A percentile compares a stretch with the other conserved stretches of the same genome.
These are phyloP conservation scores for Clarias macrocephalus DNA, from an alignment of 2,113 vertebrate species.

Conservation along the genomic window DNA sequence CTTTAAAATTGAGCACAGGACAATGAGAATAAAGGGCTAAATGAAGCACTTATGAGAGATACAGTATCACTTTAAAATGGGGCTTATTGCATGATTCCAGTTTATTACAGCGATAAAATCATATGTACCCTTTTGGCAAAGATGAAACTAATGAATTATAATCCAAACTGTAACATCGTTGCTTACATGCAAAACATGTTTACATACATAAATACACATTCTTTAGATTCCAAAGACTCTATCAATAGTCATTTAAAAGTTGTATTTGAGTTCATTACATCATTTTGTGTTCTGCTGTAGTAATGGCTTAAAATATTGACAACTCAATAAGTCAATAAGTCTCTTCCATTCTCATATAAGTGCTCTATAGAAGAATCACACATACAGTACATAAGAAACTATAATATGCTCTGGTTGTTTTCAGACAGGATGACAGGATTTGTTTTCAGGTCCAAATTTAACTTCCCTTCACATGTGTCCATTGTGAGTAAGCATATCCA, in stretches of 20 bases:
- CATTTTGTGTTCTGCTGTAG: neutral
- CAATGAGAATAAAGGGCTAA: neutral
- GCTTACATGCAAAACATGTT: neutral
- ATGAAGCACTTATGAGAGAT: neutral
- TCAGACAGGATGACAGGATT: neutral
- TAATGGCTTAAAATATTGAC: neutral
- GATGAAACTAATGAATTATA: neutral
- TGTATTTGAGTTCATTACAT: neutral
- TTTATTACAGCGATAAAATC: neutral
- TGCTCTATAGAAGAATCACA: neutral
- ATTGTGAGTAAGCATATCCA: neutral
- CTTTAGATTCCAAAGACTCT: neutral
- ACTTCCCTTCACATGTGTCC: neutral
- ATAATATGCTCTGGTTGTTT: neutral
- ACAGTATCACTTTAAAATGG: neutral
- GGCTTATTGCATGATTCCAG: neutral
- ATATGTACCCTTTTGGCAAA: neutral
- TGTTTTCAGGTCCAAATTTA: neutral
- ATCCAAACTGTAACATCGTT: neutral
- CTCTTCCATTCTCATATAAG: neutral
- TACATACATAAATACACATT: neutral
- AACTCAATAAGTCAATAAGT: neutral
- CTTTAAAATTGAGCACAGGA: neutral
- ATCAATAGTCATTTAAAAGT: conserved; percentile 7
- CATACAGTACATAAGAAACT: neutral